Percentiles rank a stretch among this genome's conserved stretches.
phyloP scores from a whole-genome alignment of 2,113 vertebrate genomes.

The Calonectris borealis region DNA sequence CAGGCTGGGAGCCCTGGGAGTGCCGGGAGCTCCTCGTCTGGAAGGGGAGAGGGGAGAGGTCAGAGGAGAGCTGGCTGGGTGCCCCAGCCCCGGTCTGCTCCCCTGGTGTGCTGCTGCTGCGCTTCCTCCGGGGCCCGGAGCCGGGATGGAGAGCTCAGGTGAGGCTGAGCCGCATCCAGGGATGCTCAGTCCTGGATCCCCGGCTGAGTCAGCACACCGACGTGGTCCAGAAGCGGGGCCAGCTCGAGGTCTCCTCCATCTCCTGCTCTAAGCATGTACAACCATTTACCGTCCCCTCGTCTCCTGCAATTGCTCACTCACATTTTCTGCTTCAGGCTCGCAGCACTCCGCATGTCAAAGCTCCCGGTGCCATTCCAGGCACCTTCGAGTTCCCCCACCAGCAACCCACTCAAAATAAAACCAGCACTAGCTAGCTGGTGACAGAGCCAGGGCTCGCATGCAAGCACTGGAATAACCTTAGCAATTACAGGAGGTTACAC shows the following conservation, averaged over 20 bases:
- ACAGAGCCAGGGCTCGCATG: background rate
- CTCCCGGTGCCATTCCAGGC: background rate
- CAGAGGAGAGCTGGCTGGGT: background rate
- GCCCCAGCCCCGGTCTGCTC: background rate
- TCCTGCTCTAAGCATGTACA: background rate
- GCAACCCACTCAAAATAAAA: background rate
- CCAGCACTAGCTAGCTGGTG: background rate
- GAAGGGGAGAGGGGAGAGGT: background rate
- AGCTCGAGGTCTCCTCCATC: background rate
- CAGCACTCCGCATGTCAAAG: background rate
- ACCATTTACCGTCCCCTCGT: background rate
- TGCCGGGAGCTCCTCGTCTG: constrained; percentile 95
- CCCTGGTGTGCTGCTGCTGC: fast-evolving
- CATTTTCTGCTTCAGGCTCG: fast-evolving
- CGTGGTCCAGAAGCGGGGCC: fast-evolving
- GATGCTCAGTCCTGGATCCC: background rate
- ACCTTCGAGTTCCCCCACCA: background rate
- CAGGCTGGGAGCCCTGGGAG: constrained; percentile 94
- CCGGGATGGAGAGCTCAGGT: fast-evolving
- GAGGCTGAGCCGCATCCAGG: background rate
- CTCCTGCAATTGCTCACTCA: background rate
- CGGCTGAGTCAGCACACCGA: background rate
- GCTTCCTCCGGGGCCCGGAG: fast-evolving
- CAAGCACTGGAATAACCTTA: background rate
- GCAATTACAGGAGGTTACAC: background rate